Evolutionary conservation across 1,140 invertebrate species (phyloP), one percentile per base, ranked within the genome.

Genomic region (Zeugodacus cucurbitae): DNA sequence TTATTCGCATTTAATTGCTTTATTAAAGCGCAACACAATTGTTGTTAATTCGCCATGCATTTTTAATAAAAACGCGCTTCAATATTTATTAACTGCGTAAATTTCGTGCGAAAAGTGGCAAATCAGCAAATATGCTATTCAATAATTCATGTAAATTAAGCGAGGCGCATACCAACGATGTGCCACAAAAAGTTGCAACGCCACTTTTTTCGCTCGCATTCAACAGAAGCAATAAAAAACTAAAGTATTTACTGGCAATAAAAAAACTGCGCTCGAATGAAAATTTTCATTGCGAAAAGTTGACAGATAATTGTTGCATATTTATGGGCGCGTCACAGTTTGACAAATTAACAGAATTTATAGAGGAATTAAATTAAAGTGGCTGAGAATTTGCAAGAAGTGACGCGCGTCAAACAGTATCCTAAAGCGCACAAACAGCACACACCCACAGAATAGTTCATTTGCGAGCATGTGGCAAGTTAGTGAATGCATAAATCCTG

Each of bases 341-440:
- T 82, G 41, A 82, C 41, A 82, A 82, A 48, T 82, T 82, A 48
- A 82, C 74, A 82, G 74, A 82, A 82, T 82, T 82, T 82, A 82
- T 22, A 82, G 37, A 48, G 34, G 74, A 48, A 82, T 82, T 82
- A 48, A 82, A 82, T 48, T 74, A 74, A 74, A 74, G 67, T 20
- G 22, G 32, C 67, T 41, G 67, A 22, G 32, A 74, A 74, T 74
- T 74, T 41, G 41, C 67, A 74, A 74, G 67, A 74, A 34, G 34
- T 14, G 22, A 4, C 20, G 34, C 32, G 67, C 67, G 20, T n/a
- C 29, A 67, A 34, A 17, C 67, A 54, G 48, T 2, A 54, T 54
- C 48, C 48, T 54, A 54, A 54, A 54, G 48, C 34, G 14, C 67
- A 37, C 67, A 74, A 3, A 41, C 29, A 32, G 34, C 64, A 32